Evolutionary conservation across 2,113 vertebrate species (phyloP).

Genomic region (Eulemur rufifrons): DNA sequence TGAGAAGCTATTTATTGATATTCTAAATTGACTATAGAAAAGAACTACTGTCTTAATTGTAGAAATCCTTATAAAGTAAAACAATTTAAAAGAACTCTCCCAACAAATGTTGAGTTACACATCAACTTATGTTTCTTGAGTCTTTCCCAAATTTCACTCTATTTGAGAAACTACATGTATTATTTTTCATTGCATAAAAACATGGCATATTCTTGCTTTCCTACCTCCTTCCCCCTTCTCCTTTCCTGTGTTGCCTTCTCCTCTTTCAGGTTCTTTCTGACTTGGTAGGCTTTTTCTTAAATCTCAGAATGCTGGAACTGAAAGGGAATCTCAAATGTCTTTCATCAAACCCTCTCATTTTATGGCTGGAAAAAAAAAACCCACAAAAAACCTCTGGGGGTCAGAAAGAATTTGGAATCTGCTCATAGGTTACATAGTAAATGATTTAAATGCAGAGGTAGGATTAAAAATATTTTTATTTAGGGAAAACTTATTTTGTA

Average conservation of each 20-base stretch:
- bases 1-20: background rate
- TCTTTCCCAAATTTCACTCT: background rate
- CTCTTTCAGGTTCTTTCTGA: background rate
- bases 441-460: background rate
- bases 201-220: background rate
- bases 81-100: background rate
- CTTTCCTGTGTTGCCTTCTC: background rate
- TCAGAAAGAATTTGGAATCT: background rate
- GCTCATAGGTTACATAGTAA: background rate
- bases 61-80: background rate
- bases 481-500: background rate
- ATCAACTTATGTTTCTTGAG: background rate
- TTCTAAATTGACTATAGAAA: background rate
- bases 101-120: background rate
- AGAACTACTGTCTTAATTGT: background rate
- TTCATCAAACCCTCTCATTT: conserved; percentile 5
- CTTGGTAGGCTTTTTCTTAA: background rate
- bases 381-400: background rate
- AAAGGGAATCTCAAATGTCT: conserved; percentile 9
- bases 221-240: background rate
- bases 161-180: background rate
- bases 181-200: background rate
- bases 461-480: background rate
- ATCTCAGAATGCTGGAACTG: background rate
- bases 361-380: background rate